phyloP scores from a whole-genome alignment of 2,888 invertebrate genomes.

The Apoderus coryli region DNA sequence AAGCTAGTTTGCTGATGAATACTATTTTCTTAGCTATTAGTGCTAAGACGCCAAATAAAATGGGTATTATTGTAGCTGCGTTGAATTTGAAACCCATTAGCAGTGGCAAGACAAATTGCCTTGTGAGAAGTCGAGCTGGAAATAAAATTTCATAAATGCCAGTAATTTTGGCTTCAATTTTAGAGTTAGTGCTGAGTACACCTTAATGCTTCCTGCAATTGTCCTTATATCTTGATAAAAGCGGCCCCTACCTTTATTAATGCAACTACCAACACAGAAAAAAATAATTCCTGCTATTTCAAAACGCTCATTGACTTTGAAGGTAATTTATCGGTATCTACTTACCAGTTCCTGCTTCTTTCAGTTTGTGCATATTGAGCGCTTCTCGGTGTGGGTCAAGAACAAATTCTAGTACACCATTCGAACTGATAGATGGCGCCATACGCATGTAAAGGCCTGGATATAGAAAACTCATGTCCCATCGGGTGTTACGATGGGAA shows the following conservation, averaged over 20 bases:
- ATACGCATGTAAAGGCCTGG: constrained; percentile 63
- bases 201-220: too few species aligned
- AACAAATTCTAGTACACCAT: constrained; percentile 60
- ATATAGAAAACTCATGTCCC: constrained; percentile 58
- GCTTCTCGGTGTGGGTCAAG: constrained; percentile 45
- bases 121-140: constrained; percentile 56
- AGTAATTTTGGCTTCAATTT: too few species aligned
- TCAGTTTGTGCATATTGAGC: constrained; percentile 36
- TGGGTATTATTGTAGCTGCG: constrained; percentile 55
- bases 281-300: too few species aligned
- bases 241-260: too few species aligned
- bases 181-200: too few species aligned
- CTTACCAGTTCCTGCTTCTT: constrained; percentile 49
- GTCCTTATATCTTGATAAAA: too few species aligned
- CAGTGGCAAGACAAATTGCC: constrained; percentile 61
- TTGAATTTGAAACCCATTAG: constrained; percentile 70
- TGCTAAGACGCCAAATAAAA: constrained; percentile 55
- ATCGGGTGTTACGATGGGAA: constrained; percentile 55
- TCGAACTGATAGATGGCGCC: constrained; percentile 53
- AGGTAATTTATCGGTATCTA: neutral
- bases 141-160: too few species aligned
- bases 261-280: too few species aligned
- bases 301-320: too few species aligned
- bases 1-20: constrained; percentile 56
- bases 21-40: constrained; percentile 66